Conservation (phyloP, 2,888 invertebrate species). For the Gymnoscelis rufifasciata region DNA sequence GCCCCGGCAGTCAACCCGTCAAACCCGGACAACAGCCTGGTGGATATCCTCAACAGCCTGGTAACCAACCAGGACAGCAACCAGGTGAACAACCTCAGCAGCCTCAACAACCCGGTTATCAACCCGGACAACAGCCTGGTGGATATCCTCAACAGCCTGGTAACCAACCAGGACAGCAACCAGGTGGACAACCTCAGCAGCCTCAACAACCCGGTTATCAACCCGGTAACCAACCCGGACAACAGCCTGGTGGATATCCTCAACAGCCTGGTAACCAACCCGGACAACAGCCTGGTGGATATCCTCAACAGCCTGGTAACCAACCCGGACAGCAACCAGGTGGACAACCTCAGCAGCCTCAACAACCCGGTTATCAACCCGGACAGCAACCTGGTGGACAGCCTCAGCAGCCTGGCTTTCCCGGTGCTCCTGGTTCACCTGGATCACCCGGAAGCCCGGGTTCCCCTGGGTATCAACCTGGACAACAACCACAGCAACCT, state of each 20-base stretch:
- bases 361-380: constrained; percentile 19
- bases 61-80: neutral
- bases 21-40: neutral
- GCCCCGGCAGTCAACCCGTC: constrained; percentile 10
- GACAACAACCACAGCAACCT: constrained; percentile 1
- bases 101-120: neutral
- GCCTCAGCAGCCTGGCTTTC: constrained; percentile 20
- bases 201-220: constrained; percentile 24
- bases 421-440: constrained; percentile 25
- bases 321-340: constrained; percentile 25
- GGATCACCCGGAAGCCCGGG: constrained; percentile 1
- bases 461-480: constrained; percentile 22
- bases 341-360: constrained; percentile 28
- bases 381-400: constrained; percentile 20
- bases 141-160: constrained; percentile 40
- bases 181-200: constrained; percentile 12
- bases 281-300: constrained; percentile 24
- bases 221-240: constrained; percentile 16
- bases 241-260: constrained; percentile 29
- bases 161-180: constrained; percentile 27
- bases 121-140: constrained; percentile 5
- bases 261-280: constrained; percentile 26
- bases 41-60: neutral
- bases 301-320: constrained; percentile 33
- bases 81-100: neutral